Conservation (phyloP, 2,797 vertebrate species). For the Prionace glauca region DNA sequence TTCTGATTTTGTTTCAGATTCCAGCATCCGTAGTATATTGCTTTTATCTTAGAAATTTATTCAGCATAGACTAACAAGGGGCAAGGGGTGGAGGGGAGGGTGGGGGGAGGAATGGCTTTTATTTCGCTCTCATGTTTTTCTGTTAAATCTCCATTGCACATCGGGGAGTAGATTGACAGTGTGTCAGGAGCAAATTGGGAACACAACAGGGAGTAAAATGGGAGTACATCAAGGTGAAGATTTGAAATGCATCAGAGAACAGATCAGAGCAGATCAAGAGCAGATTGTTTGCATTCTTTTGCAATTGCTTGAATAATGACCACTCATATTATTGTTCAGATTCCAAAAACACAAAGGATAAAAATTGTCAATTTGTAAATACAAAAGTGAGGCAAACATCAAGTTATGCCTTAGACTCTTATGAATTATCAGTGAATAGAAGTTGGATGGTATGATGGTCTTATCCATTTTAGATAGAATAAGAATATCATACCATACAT, state of each 20-base stretch:
- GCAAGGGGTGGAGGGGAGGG: not conserved
- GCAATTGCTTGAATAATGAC: not conserved
- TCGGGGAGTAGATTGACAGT: conserved; percentile 4
- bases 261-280: not conserved
- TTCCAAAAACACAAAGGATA: not conserved
- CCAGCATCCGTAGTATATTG: too few relatives aligned
- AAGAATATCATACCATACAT: not conserved
- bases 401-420: not conserved
- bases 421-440: not conserved
- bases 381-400: not conserved
- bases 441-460: not conserved
- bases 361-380: conserved; percentile 13
- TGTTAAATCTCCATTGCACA: not conserved
- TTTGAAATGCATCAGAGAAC: conserved; percentile 22
- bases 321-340: not conserved
- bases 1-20: too few relatives aligned
- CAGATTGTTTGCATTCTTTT: not conserved
- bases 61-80: not conserved
- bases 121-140: not conserved
- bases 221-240: not conserved
- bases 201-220: not conserved
- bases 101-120: not conserved
- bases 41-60: not conserved
- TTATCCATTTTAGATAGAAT: not conserved
- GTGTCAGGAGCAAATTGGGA: conserved; percentile 14